phyloP scores from a whole-genome alignment of 2,113 vertebrate genomes.

The Hydropotes inermis region DNA sequence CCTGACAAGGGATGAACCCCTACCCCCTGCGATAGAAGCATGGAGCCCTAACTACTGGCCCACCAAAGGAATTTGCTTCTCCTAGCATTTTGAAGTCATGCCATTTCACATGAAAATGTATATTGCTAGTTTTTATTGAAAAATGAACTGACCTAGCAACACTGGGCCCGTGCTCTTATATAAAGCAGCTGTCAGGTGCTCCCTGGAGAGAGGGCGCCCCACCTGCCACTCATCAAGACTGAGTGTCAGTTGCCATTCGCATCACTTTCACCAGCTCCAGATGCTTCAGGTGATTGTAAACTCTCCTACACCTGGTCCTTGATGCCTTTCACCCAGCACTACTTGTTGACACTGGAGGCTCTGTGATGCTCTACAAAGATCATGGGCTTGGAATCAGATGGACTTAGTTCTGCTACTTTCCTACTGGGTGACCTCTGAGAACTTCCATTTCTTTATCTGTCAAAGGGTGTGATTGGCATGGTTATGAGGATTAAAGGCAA shows the following conservation, averaged over 20 bases:
- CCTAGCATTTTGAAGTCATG: not conserved
- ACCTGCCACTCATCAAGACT: not conserved
- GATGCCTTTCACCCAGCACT: not conserved
- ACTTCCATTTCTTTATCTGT: not conserved
- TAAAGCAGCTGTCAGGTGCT: not conserved
- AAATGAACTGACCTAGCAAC: not conserved
- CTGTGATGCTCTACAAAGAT: not conserved
- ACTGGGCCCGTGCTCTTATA: not conserved
- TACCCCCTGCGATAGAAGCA: not conserved
- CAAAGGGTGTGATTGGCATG: not conserved
- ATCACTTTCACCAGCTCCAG: not conserved
- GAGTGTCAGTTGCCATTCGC: not conserved
- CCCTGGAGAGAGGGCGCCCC: not conserved
- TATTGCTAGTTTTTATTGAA: not conserved
- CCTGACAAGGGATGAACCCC: not conserved
- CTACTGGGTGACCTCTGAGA: not conserved
- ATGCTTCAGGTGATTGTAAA: not conserved
- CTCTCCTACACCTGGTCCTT: not conserved
- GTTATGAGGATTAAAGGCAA: constrained; percentile 14
- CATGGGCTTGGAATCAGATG: not conserved
- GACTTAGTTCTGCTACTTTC: not conserved
- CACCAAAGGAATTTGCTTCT: not conserved
- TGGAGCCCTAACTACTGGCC: not conserved
- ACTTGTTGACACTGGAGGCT: not conserved
- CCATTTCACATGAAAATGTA: not conserved